Evolutionary conservation across 1,140 invertebrate genomes (phyloP), one percentile per base, ranked within the genome.

Genomic region (Lordiphosa clarofinis): DNA sequence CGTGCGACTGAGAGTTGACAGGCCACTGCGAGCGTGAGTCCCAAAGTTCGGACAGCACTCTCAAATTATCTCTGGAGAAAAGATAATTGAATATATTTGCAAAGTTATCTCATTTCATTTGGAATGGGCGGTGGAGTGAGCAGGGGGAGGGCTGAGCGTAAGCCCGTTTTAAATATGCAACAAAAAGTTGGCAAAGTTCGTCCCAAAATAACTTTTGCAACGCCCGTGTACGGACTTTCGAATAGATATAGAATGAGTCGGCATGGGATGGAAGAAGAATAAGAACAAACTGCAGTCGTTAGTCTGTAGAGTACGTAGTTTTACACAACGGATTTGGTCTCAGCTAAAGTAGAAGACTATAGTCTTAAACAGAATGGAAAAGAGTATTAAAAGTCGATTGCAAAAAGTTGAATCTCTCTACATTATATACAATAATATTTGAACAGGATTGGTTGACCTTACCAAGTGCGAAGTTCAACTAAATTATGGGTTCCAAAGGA

Each of bases 111-210:
- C 70, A 69, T 73, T 73, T 64, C 47, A 65, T 56, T 56, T 52
- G 47, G 28, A 46, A 35, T 38, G 33, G 50, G 15, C 31, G 47
- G 36, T 36, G 46, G 31, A 39, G 28, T 31, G 28, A 3, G 28
- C 6, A 2, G 28, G 28, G 28, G 6, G 28, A 2, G 28, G 56
- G 53, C 38, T 48, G 19, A 36, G 66, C 56, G 48, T 56, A 65
- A 69, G 56, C 66, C 66, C 61, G 61, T 73, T 73, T 73, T 70
- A 70, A 70, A 70, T 73, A 70, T 73, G 66, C 70, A 69, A 70
- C 66, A 70, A 70, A 73, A 73, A 73, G 66, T 69, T 73, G 13
- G 13, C 46, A 59, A 73, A 73, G 47, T 56, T 60, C 60, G 56
- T 70, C 59, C 33, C 28, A 38, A 65, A 70, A 65, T 68, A 72